Base-by-base conservation (phyloP, 2,797 vertebrate species). In the Calcarius lapponicus region DNA sequence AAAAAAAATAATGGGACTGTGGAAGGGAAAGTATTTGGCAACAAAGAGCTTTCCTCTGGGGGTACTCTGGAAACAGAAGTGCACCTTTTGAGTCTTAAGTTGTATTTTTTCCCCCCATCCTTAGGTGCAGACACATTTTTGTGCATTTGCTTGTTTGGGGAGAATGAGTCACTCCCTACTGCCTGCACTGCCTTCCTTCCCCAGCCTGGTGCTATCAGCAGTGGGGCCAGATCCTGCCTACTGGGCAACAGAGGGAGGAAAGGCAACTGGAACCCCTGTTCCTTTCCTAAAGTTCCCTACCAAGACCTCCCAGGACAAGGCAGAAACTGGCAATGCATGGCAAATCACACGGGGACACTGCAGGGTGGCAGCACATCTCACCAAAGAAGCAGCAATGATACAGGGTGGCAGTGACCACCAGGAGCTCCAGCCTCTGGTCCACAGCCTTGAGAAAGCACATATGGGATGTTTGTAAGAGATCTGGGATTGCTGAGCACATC, bases 11-110 rank as follows among this genome's bases (percentile, higher is more conserved):
- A 47, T 56, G 40, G 94, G 67, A 56, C 20, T 45, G 65, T 70
- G 64, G 76, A 89, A 87, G 42, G 69, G 51, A 95, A 94, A 67
- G 79, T 80, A 88, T 95, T 84, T 78, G 60, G 70, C 53, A 93
- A 89, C 57, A 90, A 95, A 82, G 75, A 74, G 17, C 65, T 87
- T 95, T 95, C 58, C 74, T 94, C 56, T 69, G 38, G 34, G 54
- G 64, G 29, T 64, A 65, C 54, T 94, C 29, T 31, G 65, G 32
- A 71, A 91, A 85, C 61, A 67, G 17, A 93, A 93, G 32, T 24
- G 71, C 95, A 75, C 40, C 83, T 86, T 80, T 86, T 85, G 71
- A 86, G 74, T 78, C 70, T 90, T 70, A 85, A 73, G 50, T 60
- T 89, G 66, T 50, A 43, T 42, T 74, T 57, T 86, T 60, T 48